Evolutionary conservation across 1,140 invertebrate species (phyloP).

Genomic region (Trichonephila inaurata): DNA sequence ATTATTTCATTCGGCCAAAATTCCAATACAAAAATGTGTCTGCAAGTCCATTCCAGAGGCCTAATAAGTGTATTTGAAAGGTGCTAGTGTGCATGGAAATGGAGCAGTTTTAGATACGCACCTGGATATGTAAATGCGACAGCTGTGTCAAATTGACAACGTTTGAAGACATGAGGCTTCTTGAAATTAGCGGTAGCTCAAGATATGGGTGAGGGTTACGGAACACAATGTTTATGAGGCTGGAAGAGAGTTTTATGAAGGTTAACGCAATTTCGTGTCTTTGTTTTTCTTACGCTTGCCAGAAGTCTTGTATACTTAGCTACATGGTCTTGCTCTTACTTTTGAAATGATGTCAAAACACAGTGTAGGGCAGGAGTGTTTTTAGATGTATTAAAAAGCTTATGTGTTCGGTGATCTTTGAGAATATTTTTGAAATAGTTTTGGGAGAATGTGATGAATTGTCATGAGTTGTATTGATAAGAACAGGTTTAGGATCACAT

Average conservation of each 20-base stretch:
- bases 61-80: neutral
- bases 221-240: slow-evolving; percentile 3
- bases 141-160: slow-evolving; percentile 26
- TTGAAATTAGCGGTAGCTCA: slow-evolving; percentile 6
- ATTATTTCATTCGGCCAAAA: neutral
- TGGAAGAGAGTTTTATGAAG: neutral
- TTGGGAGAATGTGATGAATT: too few species aligned
- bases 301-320: neutral
- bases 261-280: neutral
- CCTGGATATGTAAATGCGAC: slow-evolving; percentile 23
- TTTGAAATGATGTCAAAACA: neutral
- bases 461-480: too few species aligned
- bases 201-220: slow-evolving; percentile 21
- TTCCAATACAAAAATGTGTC: neutral
- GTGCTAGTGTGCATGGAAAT: neutral
- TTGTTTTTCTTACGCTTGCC: neutral
- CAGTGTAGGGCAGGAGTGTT: neutral
- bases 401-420: too few species aligned
- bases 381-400: neutral
- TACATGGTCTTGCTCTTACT: neutral
- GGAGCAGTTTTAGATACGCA: neutral
- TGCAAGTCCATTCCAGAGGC: neutral
- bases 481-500: too few species aligned
- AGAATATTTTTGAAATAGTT: too few species aligned
- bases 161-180: neutral